Base-by-base conservation (phyloP, 2,113 vertebrate species). In the Corythaeola cristata region DNA sequence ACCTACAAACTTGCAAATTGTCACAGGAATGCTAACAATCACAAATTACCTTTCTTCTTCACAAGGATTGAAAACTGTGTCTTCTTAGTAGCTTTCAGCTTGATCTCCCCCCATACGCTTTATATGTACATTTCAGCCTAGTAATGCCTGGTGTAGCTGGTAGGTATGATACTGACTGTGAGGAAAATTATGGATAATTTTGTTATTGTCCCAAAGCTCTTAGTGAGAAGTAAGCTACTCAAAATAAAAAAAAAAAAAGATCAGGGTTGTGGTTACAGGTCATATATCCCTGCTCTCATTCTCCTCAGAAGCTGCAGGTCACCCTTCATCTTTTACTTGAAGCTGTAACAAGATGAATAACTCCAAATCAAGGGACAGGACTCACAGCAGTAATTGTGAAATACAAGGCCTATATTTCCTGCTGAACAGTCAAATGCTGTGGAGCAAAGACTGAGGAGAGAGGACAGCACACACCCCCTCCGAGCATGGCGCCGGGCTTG, bases 401-500 rank as follows among this genome's bases (percentile, higher is more conserved):
- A 62, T 32, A 27, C 27, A 80, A 53, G 18, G 63, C 15, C 41
- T 19, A 5, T 53, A 13, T 84, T 89, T 84, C 9, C 45, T 67
- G 19, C 16, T 66, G 30, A 63, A 55, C 24, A 26, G 22, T 47
- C n/a, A 92, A 53, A 84, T 58, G 33, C n/a, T 3, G 1, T 8
- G 14, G 20, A 37, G 32, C 2, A 2, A 39, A 53, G 45, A 20
- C 47, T 28, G 32, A 12, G 11, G 18, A 89, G 28, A n/a, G 12
- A 66, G 14, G 28, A 22, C 64, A 82, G 35, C 67, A 39, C 26
- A 28, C 11, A 35, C 15, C 18, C 0, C 0, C 35, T 37, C 53
- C 1, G 0, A 56, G 39, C 19, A n/a, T 4, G 44, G 13, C 0
- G 0, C 27, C 33, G 44, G 26, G 15, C 30, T 71, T 76, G 63